Percentiles rank a stretch among this genome's conserved stretches.
These are phyloP conservation scores for Drosophila formosana DNA, from an alignment of 2,888 invertebrate genomes.

Conservation along the genomic window DNA sequence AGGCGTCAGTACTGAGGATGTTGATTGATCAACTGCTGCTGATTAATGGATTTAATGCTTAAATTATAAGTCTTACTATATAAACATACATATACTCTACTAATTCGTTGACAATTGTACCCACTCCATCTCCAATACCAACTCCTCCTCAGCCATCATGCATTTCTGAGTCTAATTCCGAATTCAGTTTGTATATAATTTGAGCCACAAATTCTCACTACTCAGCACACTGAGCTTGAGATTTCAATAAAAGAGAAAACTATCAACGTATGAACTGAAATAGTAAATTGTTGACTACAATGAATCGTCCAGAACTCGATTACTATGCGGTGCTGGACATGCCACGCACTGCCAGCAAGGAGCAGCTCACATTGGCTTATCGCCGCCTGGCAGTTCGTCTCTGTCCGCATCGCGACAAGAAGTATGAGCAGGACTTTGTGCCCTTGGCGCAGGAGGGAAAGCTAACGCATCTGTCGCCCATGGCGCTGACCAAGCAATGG, in stretches of 20 bases:
- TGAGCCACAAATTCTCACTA: constrained; percentile 70
- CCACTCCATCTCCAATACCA: too few relatives aligned
- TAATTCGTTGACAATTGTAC: constrained; percentile 22
- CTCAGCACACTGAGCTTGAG: constrained; percentile 53
- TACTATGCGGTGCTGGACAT: constrained; percentile 92
- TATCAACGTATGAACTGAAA: constrained; percentile 13
- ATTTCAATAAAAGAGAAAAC: constrained; percentile 29
- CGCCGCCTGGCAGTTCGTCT: constrained; percentile 86
- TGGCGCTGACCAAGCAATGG: constrained; percentile 79
- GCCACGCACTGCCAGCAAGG: constrained; percentile 88
- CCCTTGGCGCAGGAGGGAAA: constrained; percentile 75
- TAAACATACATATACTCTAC: constrained; percentile 19
- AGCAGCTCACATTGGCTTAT: constrained; percentile 91
- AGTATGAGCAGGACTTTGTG: constrained; percentile 87
- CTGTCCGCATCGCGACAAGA: constrained; percentile 85
- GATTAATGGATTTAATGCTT: constrained; percentile 17
- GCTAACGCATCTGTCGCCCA: constrained; percentile 72
- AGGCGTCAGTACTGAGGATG: constrained; percentile 80
- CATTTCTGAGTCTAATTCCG: constrained; percentile 31
- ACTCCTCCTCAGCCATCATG: constrained; percentile 4
- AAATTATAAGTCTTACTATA: constrained; percentile 51
- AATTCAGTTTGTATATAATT: constrained; percentile 54
- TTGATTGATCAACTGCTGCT: constrained; percentile 75
- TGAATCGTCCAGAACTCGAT: constrained; percentile 86
- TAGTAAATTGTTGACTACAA: constrained; percentile 33